Evolutionary conservation across 2,797 vertebrate genomes (phyloP), one percentile per base, ranked within the genome.

Genomic region (Tragelaphus oryx): DNA sequence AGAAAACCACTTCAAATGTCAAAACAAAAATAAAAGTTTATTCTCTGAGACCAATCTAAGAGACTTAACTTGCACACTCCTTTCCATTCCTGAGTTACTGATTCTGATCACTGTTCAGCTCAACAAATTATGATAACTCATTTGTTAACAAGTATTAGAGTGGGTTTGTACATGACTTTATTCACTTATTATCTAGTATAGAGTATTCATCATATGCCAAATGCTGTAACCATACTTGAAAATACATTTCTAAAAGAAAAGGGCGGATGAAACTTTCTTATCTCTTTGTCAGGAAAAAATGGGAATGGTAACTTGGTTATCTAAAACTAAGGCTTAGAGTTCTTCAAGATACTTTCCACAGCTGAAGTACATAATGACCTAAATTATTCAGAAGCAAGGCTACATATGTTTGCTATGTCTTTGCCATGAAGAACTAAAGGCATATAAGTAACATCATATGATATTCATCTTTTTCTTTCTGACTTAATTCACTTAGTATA

Each of bases 321-420:
- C 97, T 98, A 96, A 98, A 92, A 94, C 96, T 83, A 80, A 59
- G n/a, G 62, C 62, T 97, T 97, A 95, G 90, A 97, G 97, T 97
- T 97, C 95, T 86, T 96, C 46, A 1, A 2, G 98, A 98, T 88
- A 98, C 92, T 59, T 96, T 95, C 20, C 33, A 95, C 74, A 54
- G 55, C 33, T 91, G 88, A 54, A 71, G 89, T 78, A 78, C 37
- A 92, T 89, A 96, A 98, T 81, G 89, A 97, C 59, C 82, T 74
- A 96, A 93, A 98, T 96, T 52, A 65, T 52, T 93, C 91, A 76
- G 95, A 97, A 96, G 91, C 54, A 84, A 71, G 75, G 71, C 83
- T 89, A 85, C 22, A 71, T 28, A 91, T 26, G 41, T 84, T 90
- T 50, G 80, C 89, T 97, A 93, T 93, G 71, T 68, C 93, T 95